Evolutionary conservation across 2,113 vertebrate genomes (phyloP), one percentile per base, ranked within the genome.

Genomic region (Otis tarda): DNA sequence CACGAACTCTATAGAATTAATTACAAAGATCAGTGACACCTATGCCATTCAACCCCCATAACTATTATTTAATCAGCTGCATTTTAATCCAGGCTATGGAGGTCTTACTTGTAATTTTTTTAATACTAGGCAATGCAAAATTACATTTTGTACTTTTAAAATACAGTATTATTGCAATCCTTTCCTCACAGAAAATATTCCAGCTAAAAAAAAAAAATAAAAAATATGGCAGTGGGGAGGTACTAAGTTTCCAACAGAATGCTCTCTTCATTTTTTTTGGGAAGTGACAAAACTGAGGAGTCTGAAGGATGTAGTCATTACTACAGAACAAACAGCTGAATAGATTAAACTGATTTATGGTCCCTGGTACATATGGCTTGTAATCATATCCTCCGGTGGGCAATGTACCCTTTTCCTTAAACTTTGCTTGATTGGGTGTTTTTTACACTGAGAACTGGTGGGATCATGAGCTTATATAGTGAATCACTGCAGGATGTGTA

Each of bases 51-150:
- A 21, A 67, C 12, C 3, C 6, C 12, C 33, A 12, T 43, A 74
- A 77, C 93, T 89, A 89, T 74, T 88, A 83, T 85, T 93, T 93
- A 90, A 91, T 94, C 45, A 85, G 31, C 20, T 90, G 78, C 73
- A 77, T 90, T 90, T 85, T 80, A 83, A 91, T 80, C 55, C 7
- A 59, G 15, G 77, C 61, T 83, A 45, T 20, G 65, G 82, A 79
- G 63, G 37, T 57, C 14, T 37, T 37, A 59, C 24, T 82, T 81
- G 20, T 49, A 22, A 19, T 60, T 28, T 85, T 85, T 95, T 67
- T 28, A 90, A 50, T 82, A 35, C 30, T 82, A 56, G 76, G 13
- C 23, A 82, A 56, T 39, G 53, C 30, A 68, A 35, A 87, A 83
- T 83, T 87, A 24, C 12, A 50, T 57, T 94, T 74, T 31, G 45